These are phyloP conservation scores for Acleris emargana DNA, from an alignment of 2,888 invertebrate genomes.

Conservation along the genomic window DNA sequence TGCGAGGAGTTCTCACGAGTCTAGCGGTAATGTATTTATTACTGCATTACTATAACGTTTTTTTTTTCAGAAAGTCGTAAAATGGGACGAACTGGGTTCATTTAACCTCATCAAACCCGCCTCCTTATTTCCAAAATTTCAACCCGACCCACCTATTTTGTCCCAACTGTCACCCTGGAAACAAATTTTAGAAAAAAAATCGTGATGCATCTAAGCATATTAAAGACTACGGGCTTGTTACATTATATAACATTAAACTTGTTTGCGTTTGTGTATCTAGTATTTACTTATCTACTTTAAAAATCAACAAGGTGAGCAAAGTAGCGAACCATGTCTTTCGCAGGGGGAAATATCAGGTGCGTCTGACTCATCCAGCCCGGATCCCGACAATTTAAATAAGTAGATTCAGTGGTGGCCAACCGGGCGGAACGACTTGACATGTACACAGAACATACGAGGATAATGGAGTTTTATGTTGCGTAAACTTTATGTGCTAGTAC, in stretches of 20 bases:
- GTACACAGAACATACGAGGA: conserved; percentile 6
- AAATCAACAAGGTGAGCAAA: conserved; percentile 6
- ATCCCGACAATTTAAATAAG: conserved; percentile 48
- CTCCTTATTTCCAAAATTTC: too few species aligned
- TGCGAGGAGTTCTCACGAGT: conserved; percentile 30
- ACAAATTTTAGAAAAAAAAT: neutral
- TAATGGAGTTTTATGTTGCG: neutral
- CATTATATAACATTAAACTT: neutral
- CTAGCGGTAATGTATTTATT: conserved; percentile 24
- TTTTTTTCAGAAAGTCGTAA: too few species aligned
- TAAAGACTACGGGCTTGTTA: neutral
- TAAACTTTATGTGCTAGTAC: too few species aligned
- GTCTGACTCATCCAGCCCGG: conserved; percentile 49
- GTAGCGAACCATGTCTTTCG: conserved; percentile 42
- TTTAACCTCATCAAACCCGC: neutral
- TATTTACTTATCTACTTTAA: neutral
- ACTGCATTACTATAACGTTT: conserved; percentile 3
- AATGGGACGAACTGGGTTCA: too few species aligned
- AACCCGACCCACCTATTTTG: too few species aligned
- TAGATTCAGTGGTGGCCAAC: conserved; percentile 31
- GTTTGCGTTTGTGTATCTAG: neutral
- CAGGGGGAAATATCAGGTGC: conserved; percentile 45
- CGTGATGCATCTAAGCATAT: too few species aligned
- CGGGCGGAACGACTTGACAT: conserved; percentile 35
- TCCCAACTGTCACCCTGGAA: neutral